phyloP scores from a whole-genome alignment of 2,113 vertebrate genomes.

The Cichladusa arquata region DNA sequence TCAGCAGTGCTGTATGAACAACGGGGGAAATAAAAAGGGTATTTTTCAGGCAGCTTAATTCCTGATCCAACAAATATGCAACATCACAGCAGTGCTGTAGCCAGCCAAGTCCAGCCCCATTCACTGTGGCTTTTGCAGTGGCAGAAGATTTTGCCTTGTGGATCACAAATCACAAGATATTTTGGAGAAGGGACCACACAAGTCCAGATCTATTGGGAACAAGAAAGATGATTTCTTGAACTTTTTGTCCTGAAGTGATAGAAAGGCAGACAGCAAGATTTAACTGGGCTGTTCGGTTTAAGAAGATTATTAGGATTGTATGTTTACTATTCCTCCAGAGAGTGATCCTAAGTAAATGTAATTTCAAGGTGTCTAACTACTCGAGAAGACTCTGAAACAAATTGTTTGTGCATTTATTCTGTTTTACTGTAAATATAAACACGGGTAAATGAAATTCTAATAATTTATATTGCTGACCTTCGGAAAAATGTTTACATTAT shows the following conservation, averaged over 20 bases:
- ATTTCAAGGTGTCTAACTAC: slow-evolving; percentile 2
- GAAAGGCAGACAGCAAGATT: not conserved
- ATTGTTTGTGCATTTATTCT: not conserved
- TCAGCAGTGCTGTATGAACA: not conserved
- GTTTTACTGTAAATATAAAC: not conserved
- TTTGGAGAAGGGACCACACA: not conserved
- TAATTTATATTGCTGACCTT: not conserved
- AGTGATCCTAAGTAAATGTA: not conserved
- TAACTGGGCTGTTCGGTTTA: not conserved
- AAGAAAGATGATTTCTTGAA: not conserved
- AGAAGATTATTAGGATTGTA: not conserved
- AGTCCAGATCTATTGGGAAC: not conserved
- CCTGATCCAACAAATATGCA: not conserved
- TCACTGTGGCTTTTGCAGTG: not conserved
- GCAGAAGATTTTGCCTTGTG: not conserved
- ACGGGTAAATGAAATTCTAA: not conserved
- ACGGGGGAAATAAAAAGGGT: not conserved
- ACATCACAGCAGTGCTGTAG: not conserved
- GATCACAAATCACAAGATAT: not conserved
- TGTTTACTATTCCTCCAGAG: not conserved
- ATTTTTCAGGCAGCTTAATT: not conserved
- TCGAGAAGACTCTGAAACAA: not conserved
- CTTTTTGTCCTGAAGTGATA: not conserved
- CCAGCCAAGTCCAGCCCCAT: not conserved
- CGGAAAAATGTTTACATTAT: not conserved